Evolutionary conservation across 2,888 invertebrate species (phyloP), one percentile per base, ranked within the genome.

Genomic region (Epinotia bilunana): DNA sequence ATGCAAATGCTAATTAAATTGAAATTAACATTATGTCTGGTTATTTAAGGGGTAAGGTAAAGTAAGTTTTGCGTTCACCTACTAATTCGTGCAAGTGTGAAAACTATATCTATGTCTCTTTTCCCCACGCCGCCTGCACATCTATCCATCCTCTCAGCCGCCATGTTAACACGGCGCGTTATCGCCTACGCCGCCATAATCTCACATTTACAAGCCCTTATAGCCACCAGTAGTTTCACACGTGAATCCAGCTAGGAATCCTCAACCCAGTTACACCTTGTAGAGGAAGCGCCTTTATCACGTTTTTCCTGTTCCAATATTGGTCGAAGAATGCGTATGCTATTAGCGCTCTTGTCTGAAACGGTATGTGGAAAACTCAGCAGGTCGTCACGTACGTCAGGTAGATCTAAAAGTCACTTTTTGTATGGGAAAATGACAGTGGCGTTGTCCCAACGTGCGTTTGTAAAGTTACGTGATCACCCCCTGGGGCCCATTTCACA

Each of bases 81-180:
- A 3, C 9, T 7, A 67, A 57, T 67, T 39, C 9, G 9, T 18
- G 43, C 18, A 9, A 12, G 7, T 72, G n/a, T 9, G 62, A 53
- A 73, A 67, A 20, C 53, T 55, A 61, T 55, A 61, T 61, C 20
- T 68, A 61, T n/a, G 43, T 73, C 61, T 68, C 39, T 68, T 46
- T 73, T 55, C 61, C 43, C n/a, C 61, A 46, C 68, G 61, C 49
- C 4, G 53, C 55, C 33, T 18, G 61, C 73, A 55, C 73, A 62
- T 73, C 61, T 73, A 67, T 73, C 73, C 43, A 68, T 73, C 73
- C 73, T 62, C 68, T 73, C 73, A 68, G 53, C 39, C 61, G 61
- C 73, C 61, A 68, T 73, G 73, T 73, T 68, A 73, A 68, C 73
- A 73, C 60, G 5, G 62, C 39, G 63, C 43, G 53, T 43, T 64